Base-by-base conservation (phyloP, 1,140 invertebrate species). In the Tetragonula clypearis region DNA sequence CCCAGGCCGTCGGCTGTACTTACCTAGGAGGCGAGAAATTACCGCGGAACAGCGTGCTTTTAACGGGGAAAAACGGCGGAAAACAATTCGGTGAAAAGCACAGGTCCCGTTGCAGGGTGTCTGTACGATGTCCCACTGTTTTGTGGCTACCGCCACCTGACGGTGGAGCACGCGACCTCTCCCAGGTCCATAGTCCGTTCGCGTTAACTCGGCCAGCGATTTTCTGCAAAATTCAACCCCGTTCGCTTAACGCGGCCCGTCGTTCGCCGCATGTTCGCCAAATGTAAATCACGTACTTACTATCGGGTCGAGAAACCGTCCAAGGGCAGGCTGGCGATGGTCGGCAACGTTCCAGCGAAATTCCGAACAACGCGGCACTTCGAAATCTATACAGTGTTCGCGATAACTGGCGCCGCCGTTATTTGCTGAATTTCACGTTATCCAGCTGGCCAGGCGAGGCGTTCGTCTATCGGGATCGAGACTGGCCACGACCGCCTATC, bases 21-120 rank as follows among this genome's bases (percentile, higher is more conserved):
- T 74, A 94, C 93, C 93, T 92, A 82, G 92, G 92, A 91, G 92
- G 87, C 91, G 79, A 91, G 91, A 92, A 94, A 94, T 94, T 81
- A 84, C 89, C 86, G 83, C 86, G 82, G 80, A 91, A 88, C 83
- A 89, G 84, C 88, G 91, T 91, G 86, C 79, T 93, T 90, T 91
- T 90, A 85, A 78, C 81, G 90, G 84, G 84, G 78, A 90, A 93
- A 93, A 90, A 49, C 41, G 88, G 80, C 86, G 91, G 86, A 92
- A 92, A 90, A 92, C 91, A 74, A 92, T 91, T 85, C 90, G 88
- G 91, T 90, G 84, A 90, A 93, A 92, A 92, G 91, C 87, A 92
- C 92, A 91, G 91, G 91, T 93, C 92, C 93, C 93, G 93, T 94
- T 93, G 90, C 91, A 93, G 93, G 93, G 93, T 94, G 92, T 93